These are phyloP conservation scores for Leptodactylus fallax DNA, from an alignment of 2,797 vertebrate genomes.

Conservation along the genomic window DNA sequence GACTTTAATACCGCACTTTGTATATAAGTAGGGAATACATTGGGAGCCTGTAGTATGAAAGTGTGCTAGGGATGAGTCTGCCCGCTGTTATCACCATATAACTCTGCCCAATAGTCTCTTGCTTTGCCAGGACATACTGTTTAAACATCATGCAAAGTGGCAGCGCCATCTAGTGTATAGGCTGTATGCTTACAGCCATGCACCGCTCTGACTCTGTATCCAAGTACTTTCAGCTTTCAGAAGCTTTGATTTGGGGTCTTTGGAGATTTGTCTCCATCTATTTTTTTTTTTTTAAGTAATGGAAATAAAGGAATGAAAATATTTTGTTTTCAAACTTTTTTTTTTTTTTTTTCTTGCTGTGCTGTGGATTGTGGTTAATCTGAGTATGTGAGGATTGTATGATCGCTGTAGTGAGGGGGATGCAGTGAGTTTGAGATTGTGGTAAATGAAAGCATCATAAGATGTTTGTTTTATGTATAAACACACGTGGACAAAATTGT, in stretches of 20 bases:
- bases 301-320: constrained; percentile 26
- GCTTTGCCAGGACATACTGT: not conserved
- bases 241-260: not conserved
- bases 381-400: not conserved
- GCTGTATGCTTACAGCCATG: not conserved
- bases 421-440: too few relatives aligned
- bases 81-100: not conserved
- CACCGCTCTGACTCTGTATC: not conserved
- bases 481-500: too few relatives aligned
- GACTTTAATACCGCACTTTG: not conserved
- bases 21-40: not conserved
- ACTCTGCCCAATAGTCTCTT: not conserved
- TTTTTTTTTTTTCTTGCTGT: not conserved
- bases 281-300: constrained; percentile 35
- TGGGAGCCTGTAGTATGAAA: not conserved
- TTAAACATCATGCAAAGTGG: not conserved
- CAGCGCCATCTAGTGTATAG: not conserved
- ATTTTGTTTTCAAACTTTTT: too few relatives aligned
- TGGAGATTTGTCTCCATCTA: not conserved
- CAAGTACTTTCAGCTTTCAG: constrained; percentile 8
- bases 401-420: not conserved
- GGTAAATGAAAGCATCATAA: not conserved
- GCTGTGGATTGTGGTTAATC: not conserved
- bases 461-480: too few relatives aligned
- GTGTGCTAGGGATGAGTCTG: not conserved